These are phyloP conservation scores for Theodoxus fluviatilis DNA, from an alignment of 2,888 invertebrate genomes.

Conservation along the genomic window DNA sequence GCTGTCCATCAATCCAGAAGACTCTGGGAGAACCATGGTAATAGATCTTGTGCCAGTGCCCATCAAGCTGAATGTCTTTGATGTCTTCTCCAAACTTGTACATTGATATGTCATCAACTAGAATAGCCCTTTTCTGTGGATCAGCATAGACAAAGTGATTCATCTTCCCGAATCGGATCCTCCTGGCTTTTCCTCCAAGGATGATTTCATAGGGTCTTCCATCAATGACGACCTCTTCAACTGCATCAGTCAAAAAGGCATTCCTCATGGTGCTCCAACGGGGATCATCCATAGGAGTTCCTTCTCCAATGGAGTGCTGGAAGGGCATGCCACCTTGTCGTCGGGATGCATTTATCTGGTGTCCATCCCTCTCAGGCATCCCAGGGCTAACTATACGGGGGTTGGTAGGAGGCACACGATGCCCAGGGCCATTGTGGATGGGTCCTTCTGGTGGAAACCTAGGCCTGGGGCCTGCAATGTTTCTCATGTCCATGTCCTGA, in stretches of 20 bases:
- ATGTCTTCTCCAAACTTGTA: slow-evolving; percentile 58
- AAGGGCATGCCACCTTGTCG: no score
- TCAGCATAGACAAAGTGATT: slow-evolving; percentile 49
- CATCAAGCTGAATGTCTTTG: slow-evolving; percentile 44
- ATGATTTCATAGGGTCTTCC: slow-evolving; percentile 52
- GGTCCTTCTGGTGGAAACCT: no score
- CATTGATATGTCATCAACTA: slow-evolving; percentile 48
- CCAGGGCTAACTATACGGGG: no score
- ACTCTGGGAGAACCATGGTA: slow-evolving; percentile 54
- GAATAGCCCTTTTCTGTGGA: slow-evolving; percentile 46
- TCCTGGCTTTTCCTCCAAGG: slow-evolving; percentile 41
- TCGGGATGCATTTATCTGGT: no score
- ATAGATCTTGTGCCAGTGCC: slow-evolving; percentile 43
- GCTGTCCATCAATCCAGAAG: slow-evolving; percentile 60
- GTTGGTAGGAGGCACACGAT: no score
- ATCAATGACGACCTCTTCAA: slow-evolving; percentile 57
- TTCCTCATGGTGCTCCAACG: slow-evolving; percentile 46
- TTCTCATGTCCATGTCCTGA: slow-evolving; percentile 17
- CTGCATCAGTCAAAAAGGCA: slow-evolving; percentile 41
- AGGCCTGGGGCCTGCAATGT: no score
- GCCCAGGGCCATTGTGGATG: no score
- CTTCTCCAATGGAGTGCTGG: no score
- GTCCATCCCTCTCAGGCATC: no score
- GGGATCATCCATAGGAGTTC: slow-evolving; percentile 40
- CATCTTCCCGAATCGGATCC: slow-evolving; percentile 31